Percentiles rank a stretch among this genome's conserved stretches.
phyloP scores from a whole-genome alignment of 2,888 invertebrate species.

The Synanthedon myopaeformis region DNA sequence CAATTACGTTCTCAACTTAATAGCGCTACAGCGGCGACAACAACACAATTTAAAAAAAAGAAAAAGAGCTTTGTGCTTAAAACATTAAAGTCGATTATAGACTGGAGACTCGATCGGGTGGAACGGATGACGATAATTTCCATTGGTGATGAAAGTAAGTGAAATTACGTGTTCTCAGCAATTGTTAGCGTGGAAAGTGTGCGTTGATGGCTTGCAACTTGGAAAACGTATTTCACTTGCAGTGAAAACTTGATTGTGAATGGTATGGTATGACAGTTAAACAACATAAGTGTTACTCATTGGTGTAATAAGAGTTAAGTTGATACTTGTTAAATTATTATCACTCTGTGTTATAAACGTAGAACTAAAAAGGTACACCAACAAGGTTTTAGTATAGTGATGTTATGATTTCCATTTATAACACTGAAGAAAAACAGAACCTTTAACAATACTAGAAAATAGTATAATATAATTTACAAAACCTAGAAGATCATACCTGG shows the following conservation, averaged over 20 bases:
- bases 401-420: too few species aligned
- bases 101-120: neutral
- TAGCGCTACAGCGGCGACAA: neutral
- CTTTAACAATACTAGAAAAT: too few species aligned
- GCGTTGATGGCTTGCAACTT: neutral
- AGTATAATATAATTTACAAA: too few species aligned
- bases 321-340: too few species aligned
- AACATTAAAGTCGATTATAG: neutral
- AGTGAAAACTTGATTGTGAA: neutral
- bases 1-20: neutral
- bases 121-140: slow-evolving; percentile 18
- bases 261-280: neutral
- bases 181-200: slow-evolving; percentile 26
- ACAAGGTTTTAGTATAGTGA: too few species aligned
- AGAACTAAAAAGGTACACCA: too few species aligned
- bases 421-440: too few species aligned
- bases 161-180: slow-evolving; percentile 36
- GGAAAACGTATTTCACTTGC: neutral
- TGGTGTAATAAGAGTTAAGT: too few species aligned
- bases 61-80: neutral
- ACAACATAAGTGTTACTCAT: neutral
- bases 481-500: too few species aligned
- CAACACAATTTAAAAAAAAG: neutral
- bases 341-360: too few species aligned
- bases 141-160: slow-evolving; percentile 42